Base-by-base conservation (phyloP, 2,797 vertebrate species). In the Phoebastria nigripes region DNA sequence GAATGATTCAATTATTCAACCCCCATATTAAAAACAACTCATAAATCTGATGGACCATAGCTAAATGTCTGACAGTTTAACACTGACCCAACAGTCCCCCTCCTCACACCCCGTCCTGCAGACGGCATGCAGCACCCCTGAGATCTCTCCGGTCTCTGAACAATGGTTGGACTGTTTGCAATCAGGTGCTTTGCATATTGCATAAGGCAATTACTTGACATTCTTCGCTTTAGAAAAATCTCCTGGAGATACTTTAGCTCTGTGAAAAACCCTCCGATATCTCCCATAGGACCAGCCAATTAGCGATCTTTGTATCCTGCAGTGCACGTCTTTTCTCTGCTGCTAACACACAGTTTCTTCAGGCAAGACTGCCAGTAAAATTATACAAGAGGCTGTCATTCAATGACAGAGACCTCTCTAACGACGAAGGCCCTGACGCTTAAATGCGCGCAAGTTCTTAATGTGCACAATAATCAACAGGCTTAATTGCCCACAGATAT, bases 241-340 rank as follows among this genome's bases (percentile, higher is more conserved):
- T 82, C n/a, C 72, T 21, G 31, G 63, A 73, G 29, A 47, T 37
- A 6, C 5, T 76, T 51, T 15, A 67, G n/a, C 22, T 78, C 28
- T 1, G 12, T 5, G 35, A 67, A 58, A 78, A 19, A 4, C 3
- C 4, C n/a, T 26, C 28, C 1, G 0, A 1, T 5, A 7, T 17
- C 11, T 81, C 62, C 41, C 44, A 5, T 2, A n/a, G 49, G 56
- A 18, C 8, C 28, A 61, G 42, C 22, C 31, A 65, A 69, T 91
- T 63, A 89, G 22, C 8, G 2, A 3, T 5, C 37, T 58, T 21
- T 6, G 4, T 3, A 35, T 22, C 56, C 17, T 4, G 52, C 73
- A 69, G 22, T 0, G 7, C n/a, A 18, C 26, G 11, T n/a, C 59
- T 46, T 51, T 25, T 15, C 56, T 17, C n/a, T 20, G 33, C 66